These are phyloP conservation scores for Oceanodroma leucorhoa DNA, from an alignment of 2,797 vertebrate genomes.

Conservation along the genomic window DNA sequence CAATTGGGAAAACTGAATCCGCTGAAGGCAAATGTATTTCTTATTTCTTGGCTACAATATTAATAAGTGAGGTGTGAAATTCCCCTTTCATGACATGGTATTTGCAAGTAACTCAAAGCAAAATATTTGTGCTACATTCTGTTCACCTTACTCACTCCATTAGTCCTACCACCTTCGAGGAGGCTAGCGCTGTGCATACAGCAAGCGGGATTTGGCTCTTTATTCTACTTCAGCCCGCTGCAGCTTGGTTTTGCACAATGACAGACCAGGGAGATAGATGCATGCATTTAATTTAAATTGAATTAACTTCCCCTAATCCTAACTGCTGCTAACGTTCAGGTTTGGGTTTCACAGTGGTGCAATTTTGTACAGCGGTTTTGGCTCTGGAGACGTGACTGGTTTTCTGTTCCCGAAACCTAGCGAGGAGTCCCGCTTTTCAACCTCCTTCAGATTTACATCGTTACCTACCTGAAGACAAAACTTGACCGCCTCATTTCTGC, in stretches of 20 bases:
- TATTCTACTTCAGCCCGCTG: not conserved
- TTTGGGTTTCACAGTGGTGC: not conserved
- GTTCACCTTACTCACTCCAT: conserved; percentile 22
- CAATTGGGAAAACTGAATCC: conserved; percentile 45
- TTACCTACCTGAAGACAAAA: not conserved
- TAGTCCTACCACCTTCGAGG: conserved; percentile 17
- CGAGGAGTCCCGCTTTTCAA: not conserved
- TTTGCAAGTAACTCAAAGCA: conserved; percentile 36
- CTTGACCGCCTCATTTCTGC: not conserved
- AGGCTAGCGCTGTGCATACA: not conserved
- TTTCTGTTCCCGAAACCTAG: not conserved
- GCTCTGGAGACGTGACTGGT: rapidly evolving
- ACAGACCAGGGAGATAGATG: not conserved
- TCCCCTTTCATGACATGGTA: conserved; percentile 1
- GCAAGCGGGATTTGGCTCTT: not conserved
- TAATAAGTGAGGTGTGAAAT: conserved; percentile 53
- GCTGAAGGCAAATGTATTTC: conserved; percentile 33
- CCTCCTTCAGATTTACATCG: not conserved
- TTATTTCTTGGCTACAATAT: conserved; percentile 44
- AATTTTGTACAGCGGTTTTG: not conserved
- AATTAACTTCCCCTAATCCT: not conserved
- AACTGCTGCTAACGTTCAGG: not conserved
- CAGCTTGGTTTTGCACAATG: not conserved
- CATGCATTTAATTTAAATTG: not conserved
- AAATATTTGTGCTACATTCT: conserved; percentile 31